A percentile compares a stretch with the other conserved stretches of the same genome.
Evolutionary conservation across 2,888 invertebrate genomes (phyloP).

Genomic region (Anagyrus pseudococci): DNA sequence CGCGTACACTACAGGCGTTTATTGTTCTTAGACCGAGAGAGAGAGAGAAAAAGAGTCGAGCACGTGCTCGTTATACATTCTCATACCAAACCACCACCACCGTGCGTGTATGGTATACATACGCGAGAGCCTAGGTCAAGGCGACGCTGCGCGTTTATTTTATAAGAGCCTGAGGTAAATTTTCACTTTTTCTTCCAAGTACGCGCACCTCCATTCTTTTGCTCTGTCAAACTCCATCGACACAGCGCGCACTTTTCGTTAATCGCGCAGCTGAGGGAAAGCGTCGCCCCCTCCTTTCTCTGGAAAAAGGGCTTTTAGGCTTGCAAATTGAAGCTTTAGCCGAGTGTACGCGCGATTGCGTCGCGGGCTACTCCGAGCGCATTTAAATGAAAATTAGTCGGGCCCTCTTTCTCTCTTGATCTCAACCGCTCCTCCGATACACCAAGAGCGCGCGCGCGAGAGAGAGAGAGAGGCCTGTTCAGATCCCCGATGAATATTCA

Average conservation of each 20-base stretch:
- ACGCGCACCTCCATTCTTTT: no score
- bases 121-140: neutral
- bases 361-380: slow-evolving; percentile 16
- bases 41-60: neutral
- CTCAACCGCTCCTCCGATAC: neutral
- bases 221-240: neutral
- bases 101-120: no score
- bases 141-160: neutral
- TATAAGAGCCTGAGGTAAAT: neutral
- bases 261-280: no score
- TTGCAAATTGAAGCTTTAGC: slow-evolving; percentile 25
- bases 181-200: neutral
- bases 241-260: neutral
- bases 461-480: slow-evolving; percentile 2
- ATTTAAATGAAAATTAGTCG: slow-evolving; percentile 40
- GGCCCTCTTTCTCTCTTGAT: neutral
- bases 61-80: neutral
- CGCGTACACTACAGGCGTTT: neutral
- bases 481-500: slow-evolving; percentile 33
- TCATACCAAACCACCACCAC: neutral
- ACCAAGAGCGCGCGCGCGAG: neutral
- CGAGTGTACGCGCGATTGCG: slow-evolving; percentile 10
- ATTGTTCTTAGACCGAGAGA: slow-evolving; percentile 1
- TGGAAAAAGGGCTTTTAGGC: neutral
- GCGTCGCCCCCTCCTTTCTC: neutral